A percentile compares a stretch with the other conserved stretches of the same genome.
Evolutionary conservation across 2,888 invertebrate species (phyloP).

Genomic region (Megalurothrips usitatus): DNA sequence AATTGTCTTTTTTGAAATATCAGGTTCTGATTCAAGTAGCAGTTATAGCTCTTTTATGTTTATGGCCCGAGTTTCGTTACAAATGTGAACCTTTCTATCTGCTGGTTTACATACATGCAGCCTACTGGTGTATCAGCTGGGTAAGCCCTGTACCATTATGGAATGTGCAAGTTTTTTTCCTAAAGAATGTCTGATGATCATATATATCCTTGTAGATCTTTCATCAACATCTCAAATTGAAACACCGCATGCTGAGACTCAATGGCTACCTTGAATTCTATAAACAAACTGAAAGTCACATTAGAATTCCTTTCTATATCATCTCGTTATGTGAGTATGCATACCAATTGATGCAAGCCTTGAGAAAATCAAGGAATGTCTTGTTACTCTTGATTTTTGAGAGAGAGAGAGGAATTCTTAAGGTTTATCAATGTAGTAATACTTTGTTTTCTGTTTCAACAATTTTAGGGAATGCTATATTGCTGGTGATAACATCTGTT

Average conservation of each 20-base stretch:
- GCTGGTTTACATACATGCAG: slow-evolving; percentile 45
- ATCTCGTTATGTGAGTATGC: slow-evolving; percentile 51
- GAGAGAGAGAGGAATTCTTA: neutral
- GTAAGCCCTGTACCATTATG: neutral
- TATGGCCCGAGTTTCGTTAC: slow-evolving; percentile 44
- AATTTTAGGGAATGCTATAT: slow-evolving; percentile 49
- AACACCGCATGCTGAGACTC: slow-evolving; percentile 58
- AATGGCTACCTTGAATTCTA: slow-evolving; percentile 66
- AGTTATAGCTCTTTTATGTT: slow-evolving; percentile 44
- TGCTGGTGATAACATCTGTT: slow-evolving; percentile 48
- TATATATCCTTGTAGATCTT: slow-evolving; percentile 47
- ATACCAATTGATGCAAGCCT: neutral
- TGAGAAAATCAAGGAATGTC: neutral
- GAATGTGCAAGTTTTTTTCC: too few relatives aligned
- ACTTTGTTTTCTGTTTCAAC: neutral
- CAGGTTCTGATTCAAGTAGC: slow-evolving; percentile 44
- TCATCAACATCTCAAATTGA: slow-evolving; percentile 55
- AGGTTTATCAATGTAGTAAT: neutral
- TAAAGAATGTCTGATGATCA: neutral
- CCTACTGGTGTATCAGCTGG: slow-evolving; percentile 40
- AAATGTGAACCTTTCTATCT: slow-evolving; percentile 47
- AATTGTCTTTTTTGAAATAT: slow-evolving; percentile 26
- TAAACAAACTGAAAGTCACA: slow-evolving; percentile 56
- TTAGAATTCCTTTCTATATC: slow-evolving; percentile 58
- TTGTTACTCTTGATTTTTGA: neutral